Percentiles rank a stretch among this genome's conserved stretches.
These are phyloP conservation scores for Tetragnatha montana DNA, from an alignment of 2,888 invertebrate species.

Conservation along the genomic window DNA sequence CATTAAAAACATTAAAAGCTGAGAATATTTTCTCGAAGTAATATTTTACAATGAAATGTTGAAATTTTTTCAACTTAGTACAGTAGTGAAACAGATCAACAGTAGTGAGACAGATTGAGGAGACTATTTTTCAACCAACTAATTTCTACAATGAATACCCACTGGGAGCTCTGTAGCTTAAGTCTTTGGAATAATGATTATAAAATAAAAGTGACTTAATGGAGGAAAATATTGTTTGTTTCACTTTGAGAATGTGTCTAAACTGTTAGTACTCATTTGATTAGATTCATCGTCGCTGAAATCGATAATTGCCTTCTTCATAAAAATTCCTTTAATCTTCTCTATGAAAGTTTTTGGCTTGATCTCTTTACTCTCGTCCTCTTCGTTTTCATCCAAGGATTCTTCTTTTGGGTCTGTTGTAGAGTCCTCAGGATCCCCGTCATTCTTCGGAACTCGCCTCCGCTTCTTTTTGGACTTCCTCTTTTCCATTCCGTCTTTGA, in stretches of 20 bases:
- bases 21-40: no score
- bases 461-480: slow-evolving; percentile 79
- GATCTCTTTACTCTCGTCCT: background rate
- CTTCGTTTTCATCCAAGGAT: background rate
- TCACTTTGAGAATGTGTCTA: slow-evolving; percentile 17
- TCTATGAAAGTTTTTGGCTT: slow-evolving; percentile 10
- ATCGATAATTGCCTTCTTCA: slow-evolving; percentile 7
- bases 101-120: no score
- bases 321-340: slow-evolving; percentile 19
- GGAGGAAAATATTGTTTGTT: background rate
- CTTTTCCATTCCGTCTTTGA: background rate
- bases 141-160: no score
- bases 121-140: no score
- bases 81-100: no score
- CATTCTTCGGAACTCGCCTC: slow-evolving; percentile 48
- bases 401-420: slow-evolving; percentile 6
- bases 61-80: no score
- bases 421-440: background rate
- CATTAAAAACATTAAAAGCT: no score
- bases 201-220: no score
- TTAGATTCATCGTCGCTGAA: slow-evolving; percentile 49
- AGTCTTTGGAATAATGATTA: no score
- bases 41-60: no score
- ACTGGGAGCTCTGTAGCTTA: no score
- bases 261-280: slow-evolving; percentile 17